A percentile compares a stretch with the other conserved stretches of the same genome.
Evolutionary conservation across 2,888 invertebrate species (phyloP).

Genomic region (Drosophila mayaguana): DNA sequence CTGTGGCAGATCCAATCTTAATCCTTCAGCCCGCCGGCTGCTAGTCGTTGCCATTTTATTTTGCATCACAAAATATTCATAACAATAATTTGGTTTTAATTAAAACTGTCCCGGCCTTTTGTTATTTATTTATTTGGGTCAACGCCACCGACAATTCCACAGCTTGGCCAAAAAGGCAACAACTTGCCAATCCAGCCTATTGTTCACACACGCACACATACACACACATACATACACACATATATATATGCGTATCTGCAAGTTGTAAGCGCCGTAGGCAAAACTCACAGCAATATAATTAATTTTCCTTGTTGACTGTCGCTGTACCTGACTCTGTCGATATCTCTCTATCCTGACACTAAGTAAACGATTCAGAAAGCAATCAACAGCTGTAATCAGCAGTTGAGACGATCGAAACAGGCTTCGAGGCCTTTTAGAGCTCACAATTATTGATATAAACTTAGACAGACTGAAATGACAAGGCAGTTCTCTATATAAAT

Average conservation of each 20-base stretch:
- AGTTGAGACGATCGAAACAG: too few relatives aligned
- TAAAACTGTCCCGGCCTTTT: constrained; percentile 61
- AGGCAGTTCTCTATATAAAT: neutral
- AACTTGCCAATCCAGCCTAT: constrained; percentile 28
- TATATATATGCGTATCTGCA: neutral
- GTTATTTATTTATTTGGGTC: constrained; percentile 69
- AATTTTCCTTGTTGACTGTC: constrained; percentile 29
- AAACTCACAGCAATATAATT: constrained; percentile 43
- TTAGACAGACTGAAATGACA: too few relatives aligned
- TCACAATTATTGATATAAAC: too few relatives aligned
- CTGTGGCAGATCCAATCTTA: constrained; percentile 26
- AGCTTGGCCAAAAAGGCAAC: constrained; percentile 23
- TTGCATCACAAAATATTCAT: constrained; percentile 72
- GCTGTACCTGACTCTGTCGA: neutral
- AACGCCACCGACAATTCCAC: constrained; percentile 60
- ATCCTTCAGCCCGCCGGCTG: constrained; percentile 22
- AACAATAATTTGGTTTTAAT: constrained; percentile 74
- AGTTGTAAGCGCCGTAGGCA: neutral
- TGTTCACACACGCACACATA: constrained; percentile 10
- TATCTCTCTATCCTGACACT: neutral
- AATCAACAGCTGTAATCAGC: neutral
- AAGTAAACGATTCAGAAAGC: neutral
- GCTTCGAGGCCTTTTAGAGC: too few relatives aligned
- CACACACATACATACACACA: neutral
- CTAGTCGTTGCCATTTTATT: constrained; percentile 42